Evolutionary conservation across 2,797 vertebrate genomes (phyloP), one percentile per base, ranked within the genome.

Genomic region (Helarctos malayanus): DNA sequence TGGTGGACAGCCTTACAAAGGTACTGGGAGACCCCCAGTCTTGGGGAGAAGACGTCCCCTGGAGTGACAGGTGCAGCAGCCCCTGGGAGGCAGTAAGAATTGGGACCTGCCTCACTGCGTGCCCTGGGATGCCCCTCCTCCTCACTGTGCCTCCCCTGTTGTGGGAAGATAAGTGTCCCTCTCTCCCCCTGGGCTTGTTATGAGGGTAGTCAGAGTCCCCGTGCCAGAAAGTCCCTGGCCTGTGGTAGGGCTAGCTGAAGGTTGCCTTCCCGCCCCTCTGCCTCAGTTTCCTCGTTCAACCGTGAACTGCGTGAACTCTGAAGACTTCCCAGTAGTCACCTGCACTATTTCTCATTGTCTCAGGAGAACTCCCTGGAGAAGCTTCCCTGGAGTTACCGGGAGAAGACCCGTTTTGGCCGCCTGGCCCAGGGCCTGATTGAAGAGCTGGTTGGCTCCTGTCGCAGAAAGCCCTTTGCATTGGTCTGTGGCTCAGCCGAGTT

Each of bases 381-480:
- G 25, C 98, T 99, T 84, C 99, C 99, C 81, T 97, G 98, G 98
- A 99, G 99, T 97, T 99, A 98, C 86, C 98, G 14, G 88, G 98
- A 98, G 35, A 99, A 98, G 95, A 98, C 98, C 0, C 97, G 78
- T 71, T 92, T 97, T 4, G 98, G 98, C 89, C 98, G 3, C 91
- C 98, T 99, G 52, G 93, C 83, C 97, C 98, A 91, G 59, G 97
- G 94, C 63, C 96, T 99, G 94, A 12, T 98, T n/a, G 95, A 93
- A 69, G 98, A 94, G 0, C 97, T 99, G 76, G n/a, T 99, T 8
- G 69, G 95, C 61, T 94, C 98, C 19, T 99, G 99, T 94, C 97
- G 98, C 94, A 98, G 95, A 88, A 98, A 92, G 91, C 99, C 99
- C 0, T 99, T 98, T 57, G 97, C 98, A 1, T 68, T 99, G 86